Evolutionary conservation across 2,888 invertebrate genomes (phyloP).

Genomic region (Rhagonycha lutea): DNA sequence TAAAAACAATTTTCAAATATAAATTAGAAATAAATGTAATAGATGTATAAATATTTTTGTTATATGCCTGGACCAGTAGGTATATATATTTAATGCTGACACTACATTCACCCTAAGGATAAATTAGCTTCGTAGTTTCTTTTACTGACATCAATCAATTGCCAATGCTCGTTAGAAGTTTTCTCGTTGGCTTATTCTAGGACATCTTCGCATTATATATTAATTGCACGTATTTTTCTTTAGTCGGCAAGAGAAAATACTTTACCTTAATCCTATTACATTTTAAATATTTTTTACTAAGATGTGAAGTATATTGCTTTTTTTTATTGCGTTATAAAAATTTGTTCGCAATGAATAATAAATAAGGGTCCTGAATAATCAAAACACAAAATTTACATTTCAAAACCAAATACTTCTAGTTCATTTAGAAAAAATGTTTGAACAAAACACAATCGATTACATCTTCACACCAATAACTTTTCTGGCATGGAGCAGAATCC

Average conservation of each 20-base stretch:
- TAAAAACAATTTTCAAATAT: background rate
- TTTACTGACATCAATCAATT: constrained; percentile 4
- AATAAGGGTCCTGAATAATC: background rate
- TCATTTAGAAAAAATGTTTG: too few species aligned
- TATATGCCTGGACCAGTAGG: background rate
- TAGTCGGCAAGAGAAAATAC: background rate
- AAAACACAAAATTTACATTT: background rate
- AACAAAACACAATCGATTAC: too few species aligned
- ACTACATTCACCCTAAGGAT: constrained; percentile 2
- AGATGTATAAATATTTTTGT: background rate
- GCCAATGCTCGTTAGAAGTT: constrained; percentile 3
- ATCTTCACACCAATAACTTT: too few species aligned
- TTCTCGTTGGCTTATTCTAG: constrained; percentile 1
- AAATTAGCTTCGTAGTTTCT: constrained; percentile 4
- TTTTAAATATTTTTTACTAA: background rate
- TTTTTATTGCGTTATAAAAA: background rate
- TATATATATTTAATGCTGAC: constrained; percentile 5
- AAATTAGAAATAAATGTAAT: background rate
- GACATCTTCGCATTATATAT: constrained; percentile 4
- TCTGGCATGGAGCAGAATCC: too few species aligned
- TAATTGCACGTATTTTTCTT: constrained; percentile 4
- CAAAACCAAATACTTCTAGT: too few species aligned
- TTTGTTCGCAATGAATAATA: background rate
- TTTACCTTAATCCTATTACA: background rate
- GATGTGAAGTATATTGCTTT: background rate